These are phyloP conservation scores for Regulus satrapa DNA, from an alignment of 2,113 vertebrate genomes.

Conservation along the genomic window DNA sequence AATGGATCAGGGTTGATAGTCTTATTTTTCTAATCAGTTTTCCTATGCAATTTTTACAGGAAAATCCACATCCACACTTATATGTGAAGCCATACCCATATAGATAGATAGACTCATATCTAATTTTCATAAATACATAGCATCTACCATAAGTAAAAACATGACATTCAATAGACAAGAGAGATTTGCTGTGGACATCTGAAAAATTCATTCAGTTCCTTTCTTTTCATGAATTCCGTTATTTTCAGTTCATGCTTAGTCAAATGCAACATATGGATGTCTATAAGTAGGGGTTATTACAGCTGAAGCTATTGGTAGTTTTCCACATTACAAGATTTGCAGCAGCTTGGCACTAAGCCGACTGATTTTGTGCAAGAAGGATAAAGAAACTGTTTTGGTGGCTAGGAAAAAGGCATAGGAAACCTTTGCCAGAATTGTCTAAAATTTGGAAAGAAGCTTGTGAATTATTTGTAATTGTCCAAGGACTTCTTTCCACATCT, in stretches of 20 bases:
- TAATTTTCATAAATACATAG: not conserved
- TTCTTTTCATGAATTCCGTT: not conserved
- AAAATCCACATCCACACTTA: not conserved
- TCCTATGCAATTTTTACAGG: not conserved
- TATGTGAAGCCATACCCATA: not conserved
- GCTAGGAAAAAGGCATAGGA: not conserved
- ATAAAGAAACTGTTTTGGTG: not conserved
- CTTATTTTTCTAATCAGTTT: conserved; percentile 31
- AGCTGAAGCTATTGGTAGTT: not conserved
- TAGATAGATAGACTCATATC: not conserved
- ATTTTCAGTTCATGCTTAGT: not conserved
- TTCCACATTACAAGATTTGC: not conserved
- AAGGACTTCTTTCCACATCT: not conserved
- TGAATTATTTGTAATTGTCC: not conserved
- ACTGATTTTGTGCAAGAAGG: not conserved
- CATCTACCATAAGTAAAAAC: not conserved
- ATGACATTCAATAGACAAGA: not conserved
- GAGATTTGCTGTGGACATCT: not conserved
- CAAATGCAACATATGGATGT: not conserved
- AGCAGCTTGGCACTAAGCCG: not conserved
- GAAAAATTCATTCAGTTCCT: not conserved
- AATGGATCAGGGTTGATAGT: not conserved
- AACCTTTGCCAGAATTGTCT: not conserved
- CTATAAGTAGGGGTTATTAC: not conserved
- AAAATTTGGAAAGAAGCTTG: not conserved